Evolutionary conservation across 1,140 invertebrate species (phyloP), one percentile per base, ranked within the genome.

Genomic region (Neodiprion virginianus): DNA sequence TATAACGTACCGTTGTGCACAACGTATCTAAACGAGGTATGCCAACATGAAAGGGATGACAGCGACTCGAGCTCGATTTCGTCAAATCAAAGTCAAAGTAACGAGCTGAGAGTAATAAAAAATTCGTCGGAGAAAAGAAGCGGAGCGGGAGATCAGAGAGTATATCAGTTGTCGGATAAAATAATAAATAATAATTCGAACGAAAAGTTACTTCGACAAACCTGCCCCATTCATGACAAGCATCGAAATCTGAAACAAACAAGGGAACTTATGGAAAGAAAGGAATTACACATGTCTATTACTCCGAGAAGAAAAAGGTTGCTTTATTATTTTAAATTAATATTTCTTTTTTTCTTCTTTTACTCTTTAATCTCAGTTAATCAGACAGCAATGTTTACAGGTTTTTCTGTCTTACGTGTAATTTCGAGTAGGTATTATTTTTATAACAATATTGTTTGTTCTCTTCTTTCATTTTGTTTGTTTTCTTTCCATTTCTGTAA

Each of bases 181-280:
- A 71, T 72, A 76, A 79, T 68, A 67, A 77, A 81, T 71, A 79
- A 72, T 75, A 79, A 71, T 47, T 53, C n/a, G 50, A 53, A 53
- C 50, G 50, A 53, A 10, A 53, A 74, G 21, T 82, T 79, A 74
- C 79, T 82, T 83, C 17, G 17, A 21, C 81, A 83, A 86, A 79
- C 80, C 79, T 86, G 81, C 79, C 83, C 81, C 80, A 73, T 83
- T 74, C 81, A 84, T 74, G 82, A 86, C 69, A 83, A 71, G 79
- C 84, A 85, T 79, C 80, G 84, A 70, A 78, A 76, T 83, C 80
- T 87, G 74, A 80, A 74, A 74, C 81, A 86, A 78, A 81, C 79
- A 73, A 86, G 85, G 85, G 80, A 85, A 86, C 81, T 86, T 85
- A 84, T 76, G 48, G 50, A 77, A 76, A 69, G 80, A 74, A 84